Evolutionary conservation across 2,797 vertebrate genomes (phyloP), one percentile per base, ranked within the genome.

Genomic region (Bovichtus variegatus): DNA sequence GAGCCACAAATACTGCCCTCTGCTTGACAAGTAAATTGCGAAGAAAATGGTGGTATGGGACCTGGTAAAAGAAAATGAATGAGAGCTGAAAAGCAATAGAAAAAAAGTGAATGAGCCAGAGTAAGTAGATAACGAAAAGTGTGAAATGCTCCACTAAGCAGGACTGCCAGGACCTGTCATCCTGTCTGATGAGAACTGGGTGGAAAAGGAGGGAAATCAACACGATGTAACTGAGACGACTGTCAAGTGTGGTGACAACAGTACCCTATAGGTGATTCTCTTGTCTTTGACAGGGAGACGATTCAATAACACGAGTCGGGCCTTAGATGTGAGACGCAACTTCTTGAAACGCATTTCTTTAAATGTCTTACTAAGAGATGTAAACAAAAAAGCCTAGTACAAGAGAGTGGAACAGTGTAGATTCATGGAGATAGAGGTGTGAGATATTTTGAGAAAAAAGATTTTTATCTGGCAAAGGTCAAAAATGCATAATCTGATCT

Each of bases 1-100:
- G 68, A 71, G 50, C 40, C 70, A 57, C 71, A 80, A 34, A 34
- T 55, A 47, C 65, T 80, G 74, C 72, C 62, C 78, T 78, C 49
- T 70, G 61, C 81, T 82, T 89, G 91, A 93, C 89, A 92, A 90
- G 89, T 91, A 94, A 95, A 95, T 94, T 93, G 88, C 86, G 89
- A 83, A 81, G 61, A 87, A 84, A 89, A 78, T 41, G 63, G 80
- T 72, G 41, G 66, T 63, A 25, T 67, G 78, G n/a, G 81, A 68
- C 59, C 51, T n/a, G 72, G 84, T 81, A 70, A 84, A 88, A 87
- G 81, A 71, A 91, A 91, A 84, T 77, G 63, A 83, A 87, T 77
- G 74, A 89, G 55, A 85, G 66, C 74, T 74, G 87, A 88, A 85
- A 90, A 78, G 80, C 59, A 85, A 77, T 68, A 74, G 73, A 86